Evolutionary conservation across 1,140 invertebrate species (phyloP).

Genomic region (Drosophila guanche): DNA sequence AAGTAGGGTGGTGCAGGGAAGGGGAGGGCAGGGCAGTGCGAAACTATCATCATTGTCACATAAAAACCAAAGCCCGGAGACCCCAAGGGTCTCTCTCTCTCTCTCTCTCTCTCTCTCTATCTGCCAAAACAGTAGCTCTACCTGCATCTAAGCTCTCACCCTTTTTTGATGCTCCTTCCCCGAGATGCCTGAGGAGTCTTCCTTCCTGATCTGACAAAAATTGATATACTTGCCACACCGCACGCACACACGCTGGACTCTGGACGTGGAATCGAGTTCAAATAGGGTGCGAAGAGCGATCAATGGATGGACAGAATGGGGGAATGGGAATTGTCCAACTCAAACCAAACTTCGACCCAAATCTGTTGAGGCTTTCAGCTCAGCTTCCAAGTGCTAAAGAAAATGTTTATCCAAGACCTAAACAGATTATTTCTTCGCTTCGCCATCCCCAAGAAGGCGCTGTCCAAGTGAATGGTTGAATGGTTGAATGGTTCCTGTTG

Average conservation of each 20-base stretch:
- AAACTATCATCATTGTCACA: constrained; percentile 70
- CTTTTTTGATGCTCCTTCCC: constrained; percentile 1
- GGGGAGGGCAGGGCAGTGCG: constrained; percentile 13
- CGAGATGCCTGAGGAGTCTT: constrained; percentile 10
- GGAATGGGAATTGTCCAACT: no score
- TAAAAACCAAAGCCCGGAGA: constrained; percentile 24
- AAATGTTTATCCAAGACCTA: constrained; percentile 42
- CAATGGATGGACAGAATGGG: constrained; percentile 23
- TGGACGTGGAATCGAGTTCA: neutral
- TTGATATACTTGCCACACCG: constrained; percentile 61
- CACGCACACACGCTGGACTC: constrained; percentile 12
- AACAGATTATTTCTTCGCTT: constrained; percentile 27
- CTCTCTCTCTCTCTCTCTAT: no score
- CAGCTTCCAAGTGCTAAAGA: constrained; percentile 9
- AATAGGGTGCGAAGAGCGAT: constrained; percentile 11
- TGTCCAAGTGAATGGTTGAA: no score
- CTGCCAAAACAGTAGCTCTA: constrained; percentile 10
- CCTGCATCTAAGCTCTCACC: constrained; percentile 17
- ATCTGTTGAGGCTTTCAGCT: constrained; percentile 1
- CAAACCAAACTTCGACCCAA: constrained; percentile 29
- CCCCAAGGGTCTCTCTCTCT: neutral
- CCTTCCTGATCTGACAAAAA: constrained; percentile 39
- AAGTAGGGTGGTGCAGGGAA: no score
- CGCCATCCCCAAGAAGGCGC: no score
- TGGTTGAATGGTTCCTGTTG: no score